These are phyloP conservation scores for Danio choprae DNA, from an alignment of 2,797 vertebrate species.

Conservation along the genomic window DNA sequence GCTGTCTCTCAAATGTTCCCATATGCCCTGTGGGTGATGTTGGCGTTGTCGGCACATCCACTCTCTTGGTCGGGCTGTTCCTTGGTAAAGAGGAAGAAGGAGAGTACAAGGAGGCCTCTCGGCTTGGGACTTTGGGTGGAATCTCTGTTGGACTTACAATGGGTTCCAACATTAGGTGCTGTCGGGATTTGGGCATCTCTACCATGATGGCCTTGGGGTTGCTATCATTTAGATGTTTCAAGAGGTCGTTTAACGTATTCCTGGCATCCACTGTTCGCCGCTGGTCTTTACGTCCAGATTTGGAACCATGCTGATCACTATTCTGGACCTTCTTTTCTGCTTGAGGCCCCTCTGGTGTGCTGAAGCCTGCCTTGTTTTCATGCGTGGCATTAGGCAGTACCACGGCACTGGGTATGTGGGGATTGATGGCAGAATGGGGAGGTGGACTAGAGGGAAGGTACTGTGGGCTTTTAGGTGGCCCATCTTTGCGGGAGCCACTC, in stretches of 20 bases:
- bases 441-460: slow-evolving; percentile 90
- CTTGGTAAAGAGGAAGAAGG: slow-evolving; percentile 95
- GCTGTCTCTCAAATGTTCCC: slow-evolving; percentile 93
- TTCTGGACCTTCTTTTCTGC: slow-evolving; percentile 88
- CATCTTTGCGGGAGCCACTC: slow-evolving; percentile 85
- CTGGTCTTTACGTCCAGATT: slow-evolving; percentile 89
- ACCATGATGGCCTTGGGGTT: slow-evolving; percentile 90
- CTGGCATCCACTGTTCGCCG: slow-evolving; percentile 94
- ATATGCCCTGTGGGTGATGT: slow-evolving; percentile 86
- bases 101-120: slow-evolving; percentile 96
- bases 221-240: slow-evolving; percentile 95
- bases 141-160: slow-evolving; percentile 93
- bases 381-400: slow-evolving; percentile 98
- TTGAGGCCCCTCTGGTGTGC: slow-evolving; percentile 86
- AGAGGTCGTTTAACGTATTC: slow-evolving; percentile 95
- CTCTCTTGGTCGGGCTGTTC: slow-evolving; percentile 96
- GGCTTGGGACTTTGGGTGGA: slow-evolving; percentile 94
- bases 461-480: slow-evolving; percentile 87
- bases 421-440: slow-evolving; percentile 87
- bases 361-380: slow-evolving; percentile 85
- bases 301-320: slow-evolving; percentile 78
- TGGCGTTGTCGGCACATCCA: slow-evolving; percentile 91
- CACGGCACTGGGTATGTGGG: slow-evolving; percentile 96
- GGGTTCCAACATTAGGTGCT: slow-evolving; percentile 92
- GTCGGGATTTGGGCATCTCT: slow-evolving; percentile 89